Percentiles rank a stretch among this genome's conserved stretches.
Evolutionary conservation across 2,113 vertebrate species (phyloP).

Genomic region (Chrysochloris asiatica): DNA sequence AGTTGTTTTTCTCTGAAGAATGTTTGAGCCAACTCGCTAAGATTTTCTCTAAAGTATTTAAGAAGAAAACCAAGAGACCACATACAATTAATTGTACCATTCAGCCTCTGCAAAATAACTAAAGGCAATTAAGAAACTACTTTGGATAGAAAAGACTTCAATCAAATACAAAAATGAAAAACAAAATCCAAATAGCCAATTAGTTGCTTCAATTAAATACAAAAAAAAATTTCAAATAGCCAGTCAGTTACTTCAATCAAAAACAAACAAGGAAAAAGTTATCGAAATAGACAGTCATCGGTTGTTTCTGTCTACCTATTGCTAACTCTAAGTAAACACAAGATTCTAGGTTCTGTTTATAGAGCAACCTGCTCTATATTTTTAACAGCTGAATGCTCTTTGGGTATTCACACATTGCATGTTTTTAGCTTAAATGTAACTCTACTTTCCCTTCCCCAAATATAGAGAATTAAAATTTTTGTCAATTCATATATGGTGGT

Average conservation of each 20-base stretch:
- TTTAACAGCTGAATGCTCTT: constrained; percentile 5
- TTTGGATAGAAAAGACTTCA: background rate
- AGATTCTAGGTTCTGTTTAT: constrained; percentile 3
- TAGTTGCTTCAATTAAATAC: background rate
- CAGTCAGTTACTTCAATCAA: background rate
- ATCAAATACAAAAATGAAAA: background rate
- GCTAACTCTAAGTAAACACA: background rate
- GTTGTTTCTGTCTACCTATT: background rate
- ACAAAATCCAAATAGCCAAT: too few species aligned
- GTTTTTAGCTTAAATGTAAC: constrained; percentile 21
- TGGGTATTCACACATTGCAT: background rate
- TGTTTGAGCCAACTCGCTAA: background rate
- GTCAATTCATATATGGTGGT: background rate
- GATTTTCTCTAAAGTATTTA: background rate
- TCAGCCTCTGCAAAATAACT: background rate
- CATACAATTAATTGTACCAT: background rate
- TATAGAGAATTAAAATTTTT: background rate
- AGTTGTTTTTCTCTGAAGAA: constrained; percentile 47
- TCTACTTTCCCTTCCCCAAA: constrained; percentile 1
- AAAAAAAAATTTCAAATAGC: too few species aligned
- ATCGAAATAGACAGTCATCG: background rate
- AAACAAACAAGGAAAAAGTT: background rate
- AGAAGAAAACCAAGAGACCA: constrained; percentile 45
- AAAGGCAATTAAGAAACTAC: background rate
- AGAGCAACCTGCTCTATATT: background rate